Base-by-base conservation (phyloP, 2,797 vertebrate genomes). In the Geotrypetes seraphini region DNA sequence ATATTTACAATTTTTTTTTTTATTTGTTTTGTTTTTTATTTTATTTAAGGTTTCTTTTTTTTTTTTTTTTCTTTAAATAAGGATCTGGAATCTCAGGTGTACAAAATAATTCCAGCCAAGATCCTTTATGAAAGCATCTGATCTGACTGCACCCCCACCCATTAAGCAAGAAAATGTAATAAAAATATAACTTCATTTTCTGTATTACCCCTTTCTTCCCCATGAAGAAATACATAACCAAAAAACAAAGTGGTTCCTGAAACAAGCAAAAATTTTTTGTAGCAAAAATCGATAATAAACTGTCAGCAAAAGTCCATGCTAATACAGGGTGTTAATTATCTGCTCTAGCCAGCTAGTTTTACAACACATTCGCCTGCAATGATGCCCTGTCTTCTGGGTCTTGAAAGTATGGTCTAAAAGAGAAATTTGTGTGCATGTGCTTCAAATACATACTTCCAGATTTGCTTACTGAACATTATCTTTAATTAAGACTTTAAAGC, bases 51-150 rank as follows among this genome's bases (percentile, higher is more conserved):
- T n/a, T n/a, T n/a, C n/a, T n/a, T n/a, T n/a, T n/a, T n/a, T n/a
- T n/a, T n/a, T n/a, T n/a, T n/a, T n/a, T n/a, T n/a, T n/a, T n/a
- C n/a, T n/a, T n/a, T n/a, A n/a, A n/a, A n/a, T n/a, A n/a, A n/a
- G n/a, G n/a, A n/a, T n/a, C n/a, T n/a, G n/a, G 74, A 71, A 70
- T 78, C 69, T 68, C 69, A 69, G 61, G 60, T 73, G 65, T 75
- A 75, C 61, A 78, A 79, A 79, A 80, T 65, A 65, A 60, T 52
- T 60, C 69, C 63, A 43, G 41, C 52, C 66, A 56, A 65, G 68
- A 77, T 65, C 53, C 52, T 75, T 64, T 62, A 57, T n/a, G 56
- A 37, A 66, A 60, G 57, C 33, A 57, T 71, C 51, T 26, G 56
- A 55, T 27, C 36, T 32, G 52, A 57, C 7, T 24, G 63, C 48